A percentile compares a stretch with the other conserved stretches of the same genome.
phyloP scores from a whole-genome alignment of 2,888 invertebrate species.

The Lasioglossum oenotherae region DNA sequence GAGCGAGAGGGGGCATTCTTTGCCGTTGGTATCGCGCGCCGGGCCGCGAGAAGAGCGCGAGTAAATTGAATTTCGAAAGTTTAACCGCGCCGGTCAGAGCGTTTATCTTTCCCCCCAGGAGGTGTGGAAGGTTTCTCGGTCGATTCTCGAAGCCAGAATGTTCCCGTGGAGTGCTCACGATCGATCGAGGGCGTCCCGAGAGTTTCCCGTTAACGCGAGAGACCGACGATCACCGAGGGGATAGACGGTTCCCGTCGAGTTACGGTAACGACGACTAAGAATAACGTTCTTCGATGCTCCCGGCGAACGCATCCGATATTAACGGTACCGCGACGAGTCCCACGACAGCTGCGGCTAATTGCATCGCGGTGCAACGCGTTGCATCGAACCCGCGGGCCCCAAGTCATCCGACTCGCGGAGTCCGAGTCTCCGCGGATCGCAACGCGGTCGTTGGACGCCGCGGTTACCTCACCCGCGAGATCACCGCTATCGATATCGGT shows the following conservation, averaged over 20 bases:
- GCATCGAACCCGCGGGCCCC: background rate
- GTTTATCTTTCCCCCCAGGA: background rate
- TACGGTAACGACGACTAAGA: slow-evolving; percentile 50
- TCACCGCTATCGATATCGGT: background rate
- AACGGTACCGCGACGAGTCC: slow-evolving; percentile 42
- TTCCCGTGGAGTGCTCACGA: background rate
- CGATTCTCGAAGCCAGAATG: background rate
- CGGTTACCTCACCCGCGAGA: background rate
- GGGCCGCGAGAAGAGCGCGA: background rate
- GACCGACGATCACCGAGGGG: background rate
- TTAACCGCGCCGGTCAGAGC: background rate
- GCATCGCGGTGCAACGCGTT: background rate
- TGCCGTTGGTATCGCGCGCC: background rate
- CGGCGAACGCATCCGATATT: slow-evolving; percentile 47
- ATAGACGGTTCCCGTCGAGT: slow-evolving; percentile 27
- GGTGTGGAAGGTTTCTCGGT: background rate
- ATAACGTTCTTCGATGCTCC: slow-evolving; percentile 29
- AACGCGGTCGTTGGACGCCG: background rate
- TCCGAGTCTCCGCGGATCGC: background rate
- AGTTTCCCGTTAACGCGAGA: slow-evolving; percentile 17
- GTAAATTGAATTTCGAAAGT: slow-evolving; percentile 4
- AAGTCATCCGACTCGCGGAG: background rate
- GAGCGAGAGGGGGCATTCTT: background rate
- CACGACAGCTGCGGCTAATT: slow-evolving; percentile 62
- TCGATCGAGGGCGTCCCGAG: background rate